phyloP scores from a whole-genome alignment of 2,797 vertebrate genomes.

The Cirrhinus mrigala region DNA sequence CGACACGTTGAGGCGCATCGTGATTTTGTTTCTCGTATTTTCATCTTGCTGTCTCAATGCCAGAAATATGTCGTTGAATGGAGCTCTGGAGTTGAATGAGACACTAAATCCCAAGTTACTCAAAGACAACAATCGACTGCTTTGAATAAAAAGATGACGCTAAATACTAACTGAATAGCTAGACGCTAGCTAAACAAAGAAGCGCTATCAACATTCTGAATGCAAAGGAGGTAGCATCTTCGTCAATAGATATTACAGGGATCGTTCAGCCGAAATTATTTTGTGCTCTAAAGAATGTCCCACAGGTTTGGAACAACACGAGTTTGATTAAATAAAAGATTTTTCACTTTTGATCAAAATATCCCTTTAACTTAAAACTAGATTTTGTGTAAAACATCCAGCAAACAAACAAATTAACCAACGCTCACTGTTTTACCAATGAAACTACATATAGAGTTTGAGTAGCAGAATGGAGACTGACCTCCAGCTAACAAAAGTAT shows the following conservation, averaged over 20 bases:
- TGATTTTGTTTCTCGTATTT: conserved; percentile 24
- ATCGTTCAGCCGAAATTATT: not conserved
- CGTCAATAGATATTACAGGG: not conserved
- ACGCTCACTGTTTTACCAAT: not conserved
- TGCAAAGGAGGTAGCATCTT: not conserved
- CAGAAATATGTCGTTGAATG: conserved; percentile 22
- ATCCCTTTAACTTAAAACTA: not conserved
- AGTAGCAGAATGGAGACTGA: not conserved
- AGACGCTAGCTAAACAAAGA: not conserved
- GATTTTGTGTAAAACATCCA: not conserved
- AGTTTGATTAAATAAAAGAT: not conserved
- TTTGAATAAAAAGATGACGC: not conserved
- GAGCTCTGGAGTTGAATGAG: conserved; percentile 21
- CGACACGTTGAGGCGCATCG: not conserved
- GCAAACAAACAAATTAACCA: conserved; percentile 2
- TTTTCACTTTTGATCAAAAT: not conserved
- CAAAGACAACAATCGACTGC: conserved; percentile 18
- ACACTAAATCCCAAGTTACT: conserved; percentile 30
- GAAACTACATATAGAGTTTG: not conserved
- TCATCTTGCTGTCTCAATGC: conserved; percentile 9
- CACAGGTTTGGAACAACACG: not conserved
- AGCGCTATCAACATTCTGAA: not conserved
- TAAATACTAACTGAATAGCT: conserved; percentile 25
- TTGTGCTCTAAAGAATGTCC: not conserved
- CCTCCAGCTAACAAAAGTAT: not conserved